Evolutionary conservation across 2,113 vertebrate genomes (phyloP).

Genomic region (Aegithalos caudatus): DNA sequence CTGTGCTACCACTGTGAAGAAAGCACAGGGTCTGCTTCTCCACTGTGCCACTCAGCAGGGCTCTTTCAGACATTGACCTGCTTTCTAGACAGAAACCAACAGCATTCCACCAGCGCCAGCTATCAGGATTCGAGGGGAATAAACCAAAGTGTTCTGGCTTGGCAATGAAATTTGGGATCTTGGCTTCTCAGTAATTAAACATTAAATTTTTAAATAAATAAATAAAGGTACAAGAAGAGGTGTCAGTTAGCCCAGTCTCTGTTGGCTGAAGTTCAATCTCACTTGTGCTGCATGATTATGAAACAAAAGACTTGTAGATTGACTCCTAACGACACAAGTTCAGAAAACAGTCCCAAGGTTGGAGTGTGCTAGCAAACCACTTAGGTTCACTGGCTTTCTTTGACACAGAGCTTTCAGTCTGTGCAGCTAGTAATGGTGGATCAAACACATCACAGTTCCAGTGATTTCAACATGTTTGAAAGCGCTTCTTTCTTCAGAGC

Average conservation of each 20-base stretch:
- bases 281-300: background rate
- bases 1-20: background rate
- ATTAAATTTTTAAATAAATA: background rate
- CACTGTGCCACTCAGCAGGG: background rate
- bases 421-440: background rate
- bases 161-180: background rate
- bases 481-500: background rate
- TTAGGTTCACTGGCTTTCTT: background rate
- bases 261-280: background rate
- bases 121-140: background rate
- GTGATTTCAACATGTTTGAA: background rate
- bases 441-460: background rate
- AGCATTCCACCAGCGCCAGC: background rate
- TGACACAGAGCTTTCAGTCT: background rate
- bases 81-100: rapidly evolving
- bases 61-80: rapidly evolving
- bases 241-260: background rate
- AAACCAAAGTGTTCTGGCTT: background rate
- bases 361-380: background rate
- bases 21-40: background rate
- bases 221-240: background rate
- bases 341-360: background rate
- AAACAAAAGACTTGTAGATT: background rate
- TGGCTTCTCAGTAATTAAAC: background rate
- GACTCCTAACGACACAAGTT: rapidly evolving